Evolutionary conservation across 2,797 vertebrate genomes (phyloP).

Genomic region (Lates japonicus): DNA sequence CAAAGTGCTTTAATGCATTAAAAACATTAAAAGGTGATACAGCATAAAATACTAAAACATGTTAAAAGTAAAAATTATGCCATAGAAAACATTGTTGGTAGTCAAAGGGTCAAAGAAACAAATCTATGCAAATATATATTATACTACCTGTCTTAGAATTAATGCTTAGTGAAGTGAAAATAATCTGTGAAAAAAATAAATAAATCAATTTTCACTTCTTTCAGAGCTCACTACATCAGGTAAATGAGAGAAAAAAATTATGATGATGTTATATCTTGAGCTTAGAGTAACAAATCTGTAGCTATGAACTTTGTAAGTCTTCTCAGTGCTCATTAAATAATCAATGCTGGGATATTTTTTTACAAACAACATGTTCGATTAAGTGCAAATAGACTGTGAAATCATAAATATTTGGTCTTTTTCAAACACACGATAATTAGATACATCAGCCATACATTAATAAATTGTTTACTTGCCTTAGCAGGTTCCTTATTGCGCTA

Average conservation of each 20-base stretch:
- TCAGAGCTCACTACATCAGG: conserved; percentile 4
- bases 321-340: conserved; percentile 54
- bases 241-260: conserved; percentile 5
- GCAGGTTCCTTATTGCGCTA: conserved; percentile 84
- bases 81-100: background rate
- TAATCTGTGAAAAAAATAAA: background rate
- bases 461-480: conserved; percentile 84
- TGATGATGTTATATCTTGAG: conserved; percentile 47
- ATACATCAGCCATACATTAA: conserved; percentile 81
- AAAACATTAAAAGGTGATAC: background rate
- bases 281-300: conserved; percentile 24
- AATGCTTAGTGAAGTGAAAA: conserved; percentile 3
- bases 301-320: conserved; percentile 60
- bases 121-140: background rate
- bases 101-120: background rate
- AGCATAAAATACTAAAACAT: background rate
- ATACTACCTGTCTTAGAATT: background rate
- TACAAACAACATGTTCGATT: conserved; percentile 69
- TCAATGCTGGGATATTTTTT: conserved; percentile 66
- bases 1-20: background rate
- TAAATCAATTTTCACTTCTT: background rate
- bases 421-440: conserved; percentile 78
- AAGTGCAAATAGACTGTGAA: conserved; percentile 83
- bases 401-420: conserved; percentile 77
- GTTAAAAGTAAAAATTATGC: background rate